Evolutionary conservation across 2,113 vertebrate species (phyloP), one percentile per base, ranked within the genome.

Genomic region (Lonchura striata): DNA sequence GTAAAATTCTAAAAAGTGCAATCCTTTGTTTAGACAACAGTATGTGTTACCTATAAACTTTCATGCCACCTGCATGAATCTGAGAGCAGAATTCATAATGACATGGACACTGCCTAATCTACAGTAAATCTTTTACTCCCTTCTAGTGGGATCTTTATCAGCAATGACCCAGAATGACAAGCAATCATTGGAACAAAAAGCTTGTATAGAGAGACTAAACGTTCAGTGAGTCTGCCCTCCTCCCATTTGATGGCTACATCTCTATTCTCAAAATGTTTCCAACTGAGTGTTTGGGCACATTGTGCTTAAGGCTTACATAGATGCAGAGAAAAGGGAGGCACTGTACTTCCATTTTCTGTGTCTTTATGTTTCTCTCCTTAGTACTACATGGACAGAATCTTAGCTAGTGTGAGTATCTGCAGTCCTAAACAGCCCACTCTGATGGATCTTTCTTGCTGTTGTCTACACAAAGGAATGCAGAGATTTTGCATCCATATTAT

Each of bases 111-210:
- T 77, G 53, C 13, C 49, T 95, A 95, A 91, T 86, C 57, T 79
- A 69, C 63, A 75, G 66, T 80, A 89, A 94, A 87, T 87, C 74
- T 89, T 89, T 91, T 68, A 94, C 80, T 95, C 61, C 74, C 28
- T 89, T 91, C 66, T 79, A 84, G 60, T 56, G 49, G 57, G 81
- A 91, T 85, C 86, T 92, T 95, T 86, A 86, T 87, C 83, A 95
- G 83, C 94, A 95, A 37, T 92, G 95, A 97, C 84, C 89, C 89
- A 87, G 91, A 97, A 92, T 91, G 77, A 89, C 74, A 94, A 77
- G 31, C 74, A 82, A 75, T 92, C 74, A 85, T 14, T 80, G 86
- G 90, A 91, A 94, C 60, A 92, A 97, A 94, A 84, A 86, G 11
- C 59, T 85, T 4, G 2, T 61, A 37, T 9, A 46, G 7, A 87